phyloP scores from a whole-genome alignment of 2,888 invertebrate species.

The Cephalotes varians region DNA sequence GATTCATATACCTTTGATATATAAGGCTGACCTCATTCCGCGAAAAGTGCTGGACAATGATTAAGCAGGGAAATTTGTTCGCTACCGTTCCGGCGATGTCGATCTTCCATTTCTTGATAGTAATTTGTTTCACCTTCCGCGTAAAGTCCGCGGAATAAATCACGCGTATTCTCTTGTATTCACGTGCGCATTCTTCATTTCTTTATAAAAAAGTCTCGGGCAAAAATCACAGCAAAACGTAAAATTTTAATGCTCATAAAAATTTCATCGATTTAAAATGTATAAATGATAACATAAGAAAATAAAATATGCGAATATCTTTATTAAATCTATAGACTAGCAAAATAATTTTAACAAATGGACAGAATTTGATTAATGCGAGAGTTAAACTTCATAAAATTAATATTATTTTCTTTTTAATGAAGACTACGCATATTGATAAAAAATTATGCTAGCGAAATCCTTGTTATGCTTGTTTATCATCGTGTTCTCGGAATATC shows the following conservation, averaged over 20 bases:
- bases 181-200: neutral
- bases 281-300: neutral
- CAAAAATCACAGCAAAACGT: neutral
- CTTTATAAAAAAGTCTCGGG: neutral
- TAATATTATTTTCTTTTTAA: neutral
- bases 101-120: conserved; percentile 38
- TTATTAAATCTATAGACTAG: neutral
- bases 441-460: neutral
- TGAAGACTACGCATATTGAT: neutral
- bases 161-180: conserved; percentile 40
- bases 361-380: neutral
- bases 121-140: neutral
- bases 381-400: neutral
- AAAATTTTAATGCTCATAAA: neutral
- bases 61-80: conserved; percentile 65
- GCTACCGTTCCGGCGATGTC: conserved; percentile 42
- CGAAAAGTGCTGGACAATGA: conserved; percentile 61
- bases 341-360: neutral
- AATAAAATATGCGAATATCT: neutral
- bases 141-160: conserved; percentile 42
- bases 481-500: conserved; percentile 48
- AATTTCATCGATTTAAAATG: neutral
- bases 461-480: conserved; percentile 49
- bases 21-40: conserved; percentile 64
- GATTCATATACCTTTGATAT: conserved; percentile 35